These are phyloP conservation scores for Notechis scutatus DNA, from an alignment of 2,113 vertebrate species.

Conservation along the genomic window DNA sequence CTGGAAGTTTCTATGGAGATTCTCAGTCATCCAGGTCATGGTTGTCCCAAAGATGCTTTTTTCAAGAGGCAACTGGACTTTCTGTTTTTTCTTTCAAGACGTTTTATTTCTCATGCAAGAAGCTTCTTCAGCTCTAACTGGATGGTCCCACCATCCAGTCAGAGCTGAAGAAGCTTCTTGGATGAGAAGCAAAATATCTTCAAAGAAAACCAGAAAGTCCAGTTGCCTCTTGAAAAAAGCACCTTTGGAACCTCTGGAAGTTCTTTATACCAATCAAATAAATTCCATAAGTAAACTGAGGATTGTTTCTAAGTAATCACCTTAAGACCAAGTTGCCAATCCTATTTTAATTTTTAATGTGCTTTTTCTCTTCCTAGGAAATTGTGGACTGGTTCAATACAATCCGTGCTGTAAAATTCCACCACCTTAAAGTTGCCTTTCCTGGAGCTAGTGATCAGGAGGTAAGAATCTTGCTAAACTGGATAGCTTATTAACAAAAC, in stretches of 20 bases:
- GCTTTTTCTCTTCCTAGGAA: slow-evolving; percentile 66
- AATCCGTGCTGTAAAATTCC: slow-evolving; percentile 84
- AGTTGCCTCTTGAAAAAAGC: no score
- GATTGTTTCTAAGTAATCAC: not conserved
- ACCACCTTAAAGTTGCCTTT: slow-evolving; percentile 88
- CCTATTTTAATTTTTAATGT: slow-evolving; percentile 2
- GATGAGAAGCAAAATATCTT: no score
- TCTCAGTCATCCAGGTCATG: no score
- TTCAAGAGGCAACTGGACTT: no score
- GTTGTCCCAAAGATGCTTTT: no score
- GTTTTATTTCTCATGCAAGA: no score
- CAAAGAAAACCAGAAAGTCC: no score
- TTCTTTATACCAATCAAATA: not conserved
- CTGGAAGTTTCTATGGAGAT: not conserved
- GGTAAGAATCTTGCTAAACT: slow-evolving; percentile 62
- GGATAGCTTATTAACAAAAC: not conserved
- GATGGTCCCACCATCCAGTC: no score
- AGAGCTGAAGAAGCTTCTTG: no score
- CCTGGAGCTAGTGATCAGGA: slow-evolving; percentile 81
- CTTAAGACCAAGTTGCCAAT: not conserved
- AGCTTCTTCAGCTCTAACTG: no score
- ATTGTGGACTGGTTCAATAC: slow-evolving; percentile 89
- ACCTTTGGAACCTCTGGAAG: not conserved
- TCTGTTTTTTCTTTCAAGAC: no score
- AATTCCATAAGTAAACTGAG: not conserved